phyloP scores from a whole-genome alignment of 2,888 invertebrate species.

The Diplolepis rosae region DNA sequence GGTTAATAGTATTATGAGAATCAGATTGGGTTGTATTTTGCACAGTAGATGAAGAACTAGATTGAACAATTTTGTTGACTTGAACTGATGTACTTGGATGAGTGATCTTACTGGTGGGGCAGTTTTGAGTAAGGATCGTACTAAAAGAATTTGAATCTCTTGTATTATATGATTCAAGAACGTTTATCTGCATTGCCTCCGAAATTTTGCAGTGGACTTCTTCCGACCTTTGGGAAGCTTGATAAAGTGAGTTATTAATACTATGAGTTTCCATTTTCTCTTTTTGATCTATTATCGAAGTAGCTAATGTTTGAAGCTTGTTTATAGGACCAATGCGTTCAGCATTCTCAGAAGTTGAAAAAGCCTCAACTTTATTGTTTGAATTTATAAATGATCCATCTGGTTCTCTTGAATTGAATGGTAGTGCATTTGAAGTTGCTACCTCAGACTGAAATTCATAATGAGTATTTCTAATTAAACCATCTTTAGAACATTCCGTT shows the following conservation, averaged over 20 bases:
- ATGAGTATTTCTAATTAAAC: conserved; percentile 41
- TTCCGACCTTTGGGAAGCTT: neutral
- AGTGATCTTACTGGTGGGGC: neutral
- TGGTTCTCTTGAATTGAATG: conserved; percentile 47
- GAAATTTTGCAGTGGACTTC: conserved; percentile 9
- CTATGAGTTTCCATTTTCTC: conserved; percentile 41
- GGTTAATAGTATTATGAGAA: conserved; percentile 18
- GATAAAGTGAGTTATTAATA: neutral
- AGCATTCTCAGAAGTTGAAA: conserved; percentile 35
- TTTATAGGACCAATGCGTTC: conserved; percentile 32
- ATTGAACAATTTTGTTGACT: neutral
- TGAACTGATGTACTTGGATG: neutral
- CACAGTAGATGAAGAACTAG: neutral
- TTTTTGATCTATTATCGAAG: conserved; percentile 43
- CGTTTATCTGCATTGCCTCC: conserved; percentile 2
- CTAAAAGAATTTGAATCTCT: conserved; percentile 6
- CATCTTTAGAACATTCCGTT: conserved; percentile 38
- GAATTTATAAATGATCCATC: conserved; percentile 46
- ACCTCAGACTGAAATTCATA: conserved; percentile 48
- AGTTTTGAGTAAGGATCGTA: neutral
- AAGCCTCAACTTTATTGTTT: conserved; percentile 38
- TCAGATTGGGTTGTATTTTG: conserved; percentile 12
- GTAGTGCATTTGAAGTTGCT: conserved; percentile 39
- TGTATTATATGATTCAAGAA: neutral
- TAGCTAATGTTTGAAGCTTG: conserved; percentile 36